Evolutionary conservation across 2,888 invertebrate species (phyloP), one percentile per base, ranked within the genome.

Genomic region (Tiphia femorata): DNA sequence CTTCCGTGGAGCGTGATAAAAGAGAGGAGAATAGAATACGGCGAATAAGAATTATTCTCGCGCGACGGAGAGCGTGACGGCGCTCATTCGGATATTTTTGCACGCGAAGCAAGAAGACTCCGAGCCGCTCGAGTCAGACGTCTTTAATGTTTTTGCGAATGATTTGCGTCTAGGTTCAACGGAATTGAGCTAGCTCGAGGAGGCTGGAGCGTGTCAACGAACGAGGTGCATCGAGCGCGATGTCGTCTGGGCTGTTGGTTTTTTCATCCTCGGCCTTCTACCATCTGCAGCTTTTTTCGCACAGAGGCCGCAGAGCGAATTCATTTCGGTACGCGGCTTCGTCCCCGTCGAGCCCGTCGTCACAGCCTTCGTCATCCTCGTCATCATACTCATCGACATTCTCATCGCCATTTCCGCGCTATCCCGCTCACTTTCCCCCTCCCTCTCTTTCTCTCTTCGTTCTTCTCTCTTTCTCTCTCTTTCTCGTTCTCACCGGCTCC

Each of bases 251-350:
- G 25, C 19, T 48, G n/a, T n/a, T n/a, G n/a, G n/a, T 30, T 37
- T 23, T 55, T 23, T 25, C 44, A 43, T 59, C 58, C 62, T 54
- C 33, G 8, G 33, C 12, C 14, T 14, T n/a, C 33, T 53, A 64
- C 53, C 59, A 68, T 43, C 58, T 23, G 54, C 25, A 29, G 21
- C n/a, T 27, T 58, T 67, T 63, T 64, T 53, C 40, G 42, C 17
- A n/a, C n/a, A n/a, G n/a, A n/a, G 25, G 29, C 5, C 23, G 12
- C 35, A 49, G 44, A 43, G 58, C 52, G 57, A 67, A 64, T 68
- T 64, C 57, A 64, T 62, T 64, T 68, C 58, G 58, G 33, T 14
- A 14, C 33, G n/a, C n/a, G n/a, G n/a, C n/a, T n/a, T n/a, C n/a
- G n/a, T n/a, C n/a, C n/a, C n/a, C 58, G 62, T 60, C 49, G 52